These are phyloP conservation scores for Clarias magur DNA, from an alignment of 2,113 vertebrate genomes.

Conservation along the genomic window DNA sequence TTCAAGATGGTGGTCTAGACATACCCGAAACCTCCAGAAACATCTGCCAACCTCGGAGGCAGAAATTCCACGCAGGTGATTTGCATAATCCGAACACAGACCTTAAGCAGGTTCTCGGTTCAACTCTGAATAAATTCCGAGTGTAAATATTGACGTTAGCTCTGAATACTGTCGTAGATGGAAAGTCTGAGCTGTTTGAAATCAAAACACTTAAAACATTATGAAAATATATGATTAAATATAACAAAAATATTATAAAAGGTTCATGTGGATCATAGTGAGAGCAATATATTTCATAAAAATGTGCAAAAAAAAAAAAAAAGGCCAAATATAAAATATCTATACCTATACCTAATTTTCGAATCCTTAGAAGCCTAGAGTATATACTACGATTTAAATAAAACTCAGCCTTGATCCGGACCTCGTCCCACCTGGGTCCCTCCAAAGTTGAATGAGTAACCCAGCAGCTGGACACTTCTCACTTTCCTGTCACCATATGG, in stretches of 20 bases:
- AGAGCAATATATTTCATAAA: not conserved
- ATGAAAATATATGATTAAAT: too few relatives aligned
- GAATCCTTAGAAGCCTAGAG: not conserved
- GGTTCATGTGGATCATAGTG: not conserved
- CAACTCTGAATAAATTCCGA: not conserved
- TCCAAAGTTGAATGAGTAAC: conserved; percentile 2
- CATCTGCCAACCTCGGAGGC: not conserved
- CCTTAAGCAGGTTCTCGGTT: not conserved
- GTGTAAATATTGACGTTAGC: not conserved
- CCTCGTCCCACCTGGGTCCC: conserved; percentile 17
- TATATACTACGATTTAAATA: not conserved
- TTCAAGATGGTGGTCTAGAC: not conserved
- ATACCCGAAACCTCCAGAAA: not conserved
- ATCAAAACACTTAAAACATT: not conserved
- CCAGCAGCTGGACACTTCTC: conserved; percentile 41
- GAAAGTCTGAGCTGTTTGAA: not conserved
- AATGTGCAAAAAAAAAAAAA: not conserved
- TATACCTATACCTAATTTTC: not conserved
- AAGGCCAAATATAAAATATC: too few relatives aligned
- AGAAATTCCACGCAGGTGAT: not conserved
- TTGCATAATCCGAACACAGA: not conserved
- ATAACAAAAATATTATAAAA: too few relatives aligned
- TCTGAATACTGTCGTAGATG: not conserved
- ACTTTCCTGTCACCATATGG: conserved; percentile 47
- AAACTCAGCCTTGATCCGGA: not conserved